These are phyloP conservation scores for Epinephelus lanceolatus DNA, from an alignment of 2,113 vertebrate genomes.

Conservation along the genomic window DNA sequence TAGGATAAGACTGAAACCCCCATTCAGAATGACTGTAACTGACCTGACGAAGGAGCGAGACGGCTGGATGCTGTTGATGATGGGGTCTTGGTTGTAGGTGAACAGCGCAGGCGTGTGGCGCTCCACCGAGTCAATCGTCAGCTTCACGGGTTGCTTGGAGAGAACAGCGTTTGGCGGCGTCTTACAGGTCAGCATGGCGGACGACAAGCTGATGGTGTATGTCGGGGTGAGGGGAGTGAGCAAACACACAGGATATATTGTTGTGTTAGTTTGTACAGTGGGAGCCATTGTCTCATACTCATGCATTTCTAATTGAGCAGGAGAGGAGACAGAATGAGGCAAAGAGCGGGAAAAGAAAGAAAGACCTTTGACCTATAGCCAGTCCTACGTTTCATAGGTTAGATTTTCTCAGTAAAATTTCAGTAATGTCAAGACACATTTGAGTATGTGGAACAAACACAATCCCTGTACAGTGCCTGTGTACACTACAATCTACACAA, in stretches of 20 bases:
- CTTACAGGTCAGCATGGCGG: slow-evolving; percentile 87
- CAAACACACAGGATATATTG: slow-evolving; percentile 23
- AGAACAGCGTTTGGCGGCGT: slow-evolving; percentile 86
- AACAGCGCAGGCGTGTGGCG: slow-evolving; percentile 80
- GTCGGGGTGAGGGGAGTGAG: not conserved
- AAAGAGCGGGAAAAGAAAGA: not conserved
- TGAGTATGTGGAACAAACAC: not conserved
- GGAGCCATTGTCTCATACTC: slow-evolving; percentile 3
- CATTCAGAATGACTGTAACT: not conserved
- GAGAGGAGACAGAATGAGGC: slow-evolving; percentile 15
- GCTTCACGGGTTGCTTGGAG: slow-evolving; percentile 83
- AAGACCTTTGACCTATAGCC: not conserved
- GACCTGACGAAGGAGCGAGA: slow-evolving; percentile 96
- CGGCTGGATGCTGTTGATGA: slow-evolving; percentile 91
- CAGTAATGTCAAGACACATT: not conserved
- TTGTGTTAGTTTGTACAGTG: slow-evolving; percentile 36
- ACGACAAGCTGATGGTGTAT: slow-evolving; percentile 59
- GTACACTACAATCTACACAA: not conserved
- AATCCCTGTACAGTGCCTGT: not conserved
- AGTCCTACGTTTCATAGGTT: not conserved
- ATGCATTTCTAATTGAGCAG: not conserved
- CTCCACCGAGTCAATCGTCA: slow-evolving; percentile 90
- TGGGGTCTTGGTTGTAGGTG: slow-evolving; percentile 92
- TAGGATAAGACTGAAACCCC: not conserved
- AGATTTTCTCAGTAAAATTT: not conserved